Percentiles rank a stretch among this genome's conserved stretches.
Conservation (phyloP, 2,888 invertebrate genomes). For the Aromia moschata region DNA sequence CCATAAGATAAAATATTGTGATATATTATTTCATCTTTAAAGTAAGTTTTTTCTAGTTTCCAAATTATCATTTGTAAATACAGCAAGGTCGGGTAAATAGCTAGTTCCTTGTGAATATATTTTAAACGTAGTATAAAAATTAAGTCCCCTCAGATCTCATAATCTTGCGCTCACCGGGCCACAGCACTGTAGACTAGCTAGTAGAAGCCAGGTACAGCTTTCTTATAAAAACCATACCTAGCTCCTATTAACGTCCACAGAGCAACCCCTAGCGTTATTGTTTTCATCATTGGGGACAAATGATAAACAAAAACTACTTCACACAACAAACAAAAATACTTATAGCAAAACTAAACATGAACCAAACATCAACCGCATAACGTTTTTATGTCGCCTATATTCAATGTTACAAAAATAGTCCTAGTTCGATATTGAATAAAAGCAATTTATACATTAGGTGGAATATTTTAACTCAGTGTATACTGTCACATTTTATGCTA, state of each 20-base stretch:
- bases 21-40: too few relatives aligned
- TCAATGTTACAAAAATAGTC: neutral
- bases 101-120: too few relatives aligned
- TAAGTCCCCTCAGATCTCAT: constrained; percentile 40
- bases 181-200: constrained; percentile 29
- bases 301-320: neutral
- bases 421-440: neutral
- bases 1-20: too few relatives aligned
- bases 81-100: too few relatives aligned
- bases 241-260: constrained; percentile 27
- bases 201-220: constrained; percentile 21
- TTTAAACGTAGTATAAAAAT: neutral
- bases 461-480: too few relatives aligned
- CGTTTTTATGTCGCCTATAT: neutral
- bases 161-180: constrained; percentile 39
- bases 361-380: too few relatives aligned
- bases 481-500: too few relatives aligned
- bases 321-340: too few relatives aligned
- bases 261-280: constrained; percentile 36
- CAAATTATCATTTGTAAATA: too few relatives aligned
- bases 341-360: too few relatives aligned
- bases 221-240: constrained; percentile 25
- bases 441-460: neutral
- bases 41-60: too few relatives aligned
- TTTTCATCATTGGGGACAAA: constrained; percentile 39